These are phyloP conservation scores for Petaurus breviceps DNA, from an alignment of 2,113 vertebrate genomes.

Conservation along the genomic window DNA sequence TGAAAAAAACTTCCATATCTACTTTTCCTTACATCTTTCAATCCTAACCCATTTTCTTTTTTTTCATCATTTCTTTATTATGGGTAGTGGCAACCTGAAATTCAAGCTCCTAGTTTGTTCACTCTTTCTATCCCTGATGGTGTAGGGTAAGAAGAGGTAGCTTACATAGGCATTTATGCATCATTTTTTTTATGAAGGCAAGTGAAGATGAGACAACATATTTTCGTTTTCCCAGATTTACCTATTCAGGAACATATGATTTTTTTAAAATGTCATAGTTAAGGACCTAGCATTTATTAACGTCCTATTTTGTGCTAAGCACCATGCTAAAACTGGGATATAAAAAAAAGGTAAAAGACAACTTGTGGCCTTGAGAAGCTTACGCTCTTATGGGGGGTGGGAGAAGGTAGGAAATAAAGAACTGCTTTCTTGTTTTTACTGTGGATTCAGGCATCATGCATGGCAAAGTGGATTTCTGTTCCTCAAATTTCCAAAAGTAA, in stretches of 20 bases:
- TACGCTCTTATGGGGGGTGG: no score
- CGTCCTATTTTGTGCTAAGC: neutral
- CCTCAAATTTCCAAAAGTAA: no score
- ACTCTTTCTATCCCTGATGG: neutral
- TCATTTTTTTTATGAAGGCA: neutral
- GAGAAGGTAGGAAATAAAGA: no score
- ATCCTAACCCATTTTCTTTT: neutral
- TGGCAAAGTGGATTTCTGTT: no score
- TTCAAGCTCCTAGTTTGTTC: neutral
- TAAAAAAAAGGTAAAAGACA: neutral
- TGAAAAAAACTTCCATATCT: neutral
- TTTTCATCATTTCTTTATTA: neutral
- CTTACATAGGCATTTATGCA: neutral
- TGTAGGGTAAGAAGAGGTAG: neutral
- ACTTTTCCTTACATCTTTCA: neutral
- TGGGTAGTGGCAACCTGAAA: neutral
- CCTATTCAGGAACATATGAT: neutral
- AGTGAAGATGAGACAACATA: neutral
- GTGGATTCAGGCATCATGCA: no score
- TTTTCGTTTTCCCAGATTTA: neutral
- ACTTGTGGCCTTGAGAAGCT: no score
- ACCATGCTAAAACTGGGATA: neutral
- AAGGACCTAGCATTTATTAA: neutral
- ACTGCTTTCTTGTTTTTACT: no score
- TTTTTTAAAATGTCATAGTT: neutral